These are phyloP conservation scores for Myripristis jacobus DNA, from an alignment of 2,797 vertebrate genomes.

Conservation along the genomic window DNA sequence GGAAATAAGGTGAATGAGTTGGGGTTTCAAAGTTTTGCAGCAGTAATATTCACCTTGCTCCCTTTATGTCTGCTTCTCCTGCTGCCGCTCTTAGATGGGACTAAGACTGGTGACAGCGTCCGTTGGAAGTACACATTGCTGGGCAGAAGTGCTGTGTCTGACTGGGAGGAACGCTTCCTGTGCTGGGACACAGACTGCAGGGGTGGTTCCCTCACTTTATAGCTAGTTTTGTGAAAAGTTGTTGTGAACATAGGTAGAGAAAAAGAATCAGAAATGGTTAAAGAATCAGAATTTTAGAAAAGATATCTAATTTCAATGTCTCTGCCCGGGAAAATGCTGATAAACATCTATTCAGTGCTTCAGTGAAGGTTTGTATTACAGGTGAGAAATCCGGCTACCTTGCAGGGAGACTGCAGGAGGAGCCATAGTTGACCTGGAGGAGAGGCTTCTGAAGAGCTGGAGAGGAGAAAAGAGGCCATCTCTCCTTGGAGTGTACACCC, in stretches of 20 bases:
- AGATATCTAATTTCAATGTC: neutral
- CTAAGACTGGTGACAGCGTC: constrained; percentile 45
- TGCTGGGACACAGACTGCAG: constrained; percentile 43
- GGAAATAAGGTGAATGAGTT: neutral
- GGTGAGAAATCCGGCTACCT: constrained; percentile 61
- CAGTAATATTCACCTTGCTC: constrained; percentile 60
- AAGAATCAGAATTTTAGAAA: neutral
- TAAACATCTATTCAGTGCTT: neutral
- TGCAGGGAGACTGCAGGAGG: constrained; percentile 82
- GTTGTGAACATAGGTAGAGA: neutral
- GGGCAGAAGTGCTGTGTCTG: constrained; percentile 83
- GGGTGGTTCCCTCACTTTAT: constrained; percentile 73
- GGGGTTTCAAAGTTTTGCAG: neutral
- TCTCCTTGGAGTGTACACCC: constrained; percentile 51
- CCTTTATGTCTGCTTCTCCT: constrained; percentile 54
- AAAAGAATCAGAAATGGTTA: neutral
- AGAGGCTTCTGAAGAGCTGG: constrained; percentile 72
- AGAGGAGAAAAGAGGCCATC: constrained; percentile 46
- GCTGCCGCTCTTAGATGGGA: constrained; percentile 40
- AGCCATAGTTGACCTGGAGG: constrained; percentile 78
- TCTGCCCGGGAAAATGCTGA: neutral
- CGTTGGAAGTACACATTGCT: constrained; percentile 76
- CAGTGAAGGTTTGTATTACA: neutral
- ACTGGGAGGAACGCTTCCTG: constrained; percentile 76
- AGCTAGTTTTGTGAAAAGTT: constrained; percentile 60